Conservation (phyloP, 2,888 invertebrate species). For the Timema cristinae region DNA sequence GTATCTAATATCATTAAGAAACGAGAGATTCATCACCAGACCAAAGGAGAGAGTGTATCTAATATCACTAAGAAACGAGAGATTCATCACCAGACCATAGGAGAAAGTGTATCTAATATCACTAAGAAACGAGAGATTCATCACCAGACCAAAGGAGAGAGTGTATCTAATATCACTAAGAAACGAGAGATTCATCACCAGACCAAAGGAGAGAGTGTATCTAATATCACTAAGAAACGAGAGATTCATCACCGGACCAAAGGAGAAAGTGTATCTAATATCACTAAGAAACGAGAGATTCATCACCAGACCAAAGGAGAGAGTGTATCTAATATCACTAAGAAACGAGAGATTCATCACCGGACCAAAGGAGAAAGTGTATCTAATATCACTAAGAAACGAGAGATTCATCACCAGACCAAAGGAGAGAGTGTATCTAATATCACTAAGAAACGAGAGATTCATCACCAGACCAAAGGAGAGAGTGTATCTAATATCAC, state of each 20-base stretch:
- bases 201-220: slow-evolving; percentile 1
- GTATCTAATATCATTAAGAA: background rate
- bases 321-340: background rate
- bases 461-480: background rate
- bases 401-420: too few species aligned
- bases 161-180: background rate
- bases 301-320: background rate
- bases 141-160: background rate
- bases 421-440: slow-evolving; percentile 2
- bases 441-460: too few species aligned
- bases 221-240: too few species aligned
- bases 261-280: background rate
- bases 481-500: background rate
- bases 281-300: too few species aligned
- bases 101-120: background rate
- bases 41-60: slow-evolving; percentile 2
- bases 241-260: background rate
- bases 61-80: too few species aligned
- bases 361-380: background rate
- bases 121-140: too few species aligned
- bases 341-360: too few species aligned
- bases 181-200: too few species aligned
- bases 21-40: too few species aligned
- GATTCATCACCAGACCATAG: background rate
- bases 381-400: too few species aligned